Base-by-base conservation (phyloP, 2,888 invertebrate genomes). In the Epistrophe eligans region DNA sequence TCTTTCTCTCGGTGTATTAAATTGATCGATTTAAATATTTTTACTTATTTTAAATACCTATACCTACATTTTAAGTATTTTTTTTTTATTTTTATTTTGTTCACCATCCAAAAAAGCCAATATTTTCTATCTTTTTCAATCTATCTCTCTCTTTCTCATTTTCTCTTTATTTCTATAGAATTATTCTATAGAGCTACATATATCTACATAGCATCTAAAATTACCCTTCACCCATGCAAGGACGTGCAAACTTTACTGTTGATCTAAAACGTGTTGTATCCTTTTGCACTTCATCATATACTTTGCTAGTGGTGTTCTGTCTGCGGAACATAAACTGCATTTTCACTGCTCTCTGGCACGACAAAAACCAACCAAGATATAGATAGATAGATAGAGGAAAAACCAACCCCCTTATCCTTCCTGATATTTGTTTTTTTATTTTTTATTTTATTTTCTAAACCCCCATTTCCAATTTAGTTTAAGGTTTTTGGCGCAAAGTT, bases 401-500 rank as follows among this genome's bases (percentile, higher is more conserved):
- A 9, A 40, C 17, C 28, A 28, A 64, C n/a, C 64, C 40, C 64
- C 48, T 48, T 48, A 70, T 55, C 52, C 40, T 48, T 35, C 19
- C 55, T 55, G 55, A 32, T 28, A 15, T 19, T 52, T 35, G 7
- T 0, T 17, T 19, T 48, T 5, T 15, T 35, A 35, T 9, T 15
- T 15, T 15, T 52, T 38, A 3, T 10, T 17, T 32, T 15, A 32
- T 48, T 32, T 32, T 66, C 66, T 48, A 67, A 70, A 57, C 15
- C 55, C 35, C 52, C 57, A 50, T 71, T 58, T 62, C 43, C 77
- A 80, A 80, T 72, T 72, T 40, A 72, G 60, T 80, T 79, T 77
- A 77, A 62, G 64, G 70, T 77, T 82, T 79, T 82, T 82, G 85
- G 85, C 81, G 73, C 85, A 85, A 77, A 77, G 57, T 85, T 81